A percentile compares a stretch with the other conserved stretches of the same genome.
phyloP scores from a whole-genome alignment of 2,113 vertebrate species.

The Microcebus tavaratra region DNA sequence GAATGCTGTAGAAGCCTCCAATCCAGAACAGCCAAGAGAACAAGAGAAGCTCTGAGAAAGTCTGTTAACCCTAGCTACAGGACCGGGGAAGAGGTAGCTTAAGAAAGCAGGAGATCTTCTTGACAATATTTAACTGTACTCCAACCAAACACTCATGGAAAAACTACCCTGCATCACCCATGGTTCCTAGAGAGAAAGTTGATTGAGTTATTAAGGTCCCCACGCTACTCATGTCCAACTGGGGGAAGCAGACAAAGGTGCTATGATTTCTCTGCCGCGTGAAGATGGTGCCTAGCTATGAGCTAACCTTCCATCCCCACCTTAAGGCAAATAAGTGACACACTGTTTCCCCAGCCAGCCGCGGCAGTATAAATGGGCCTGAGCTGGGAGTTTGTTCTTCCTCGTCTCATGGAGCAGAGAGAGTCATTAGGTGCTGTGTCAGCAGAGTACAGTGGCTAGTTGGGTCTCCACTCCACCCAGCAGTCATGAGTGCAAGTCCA shows the following conservation, averaged over 20 bases:
- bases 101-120: neutral
- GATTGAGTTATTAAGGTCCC: neutral
- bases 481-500: neutral
- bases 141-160: neutral
- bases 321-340: rapidly evolving
- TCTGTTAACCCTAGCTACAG: neutral
- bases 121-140: neutral
- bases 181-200: neutral
- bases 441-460: neutral
- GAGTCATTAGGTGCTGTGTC: too few species aligned
- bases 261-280: neutral
- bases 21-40: neutral
- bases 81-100: neutral
- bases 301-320: neutral
- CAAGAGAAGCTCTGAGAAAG: neutral
- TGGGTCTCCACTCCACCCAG: neutral
- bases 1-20: neutral
- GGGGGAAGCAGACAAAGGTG: neutral
- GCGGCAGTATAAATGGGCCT: neutral
- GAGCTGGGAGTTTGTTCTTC: neutral
- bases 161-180: rapidly evolving
- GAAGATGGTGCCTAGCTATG: neutral
- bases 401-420: neutral
- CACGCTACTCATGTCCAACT: rapidly evolving
- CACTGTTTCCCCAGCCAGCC: neutral